A percentile compares a stretch with the other conserved stretches of the same genome.
Conservation (phyloP, 2,113 vertebrate species). For the Columba livia region DNA sequence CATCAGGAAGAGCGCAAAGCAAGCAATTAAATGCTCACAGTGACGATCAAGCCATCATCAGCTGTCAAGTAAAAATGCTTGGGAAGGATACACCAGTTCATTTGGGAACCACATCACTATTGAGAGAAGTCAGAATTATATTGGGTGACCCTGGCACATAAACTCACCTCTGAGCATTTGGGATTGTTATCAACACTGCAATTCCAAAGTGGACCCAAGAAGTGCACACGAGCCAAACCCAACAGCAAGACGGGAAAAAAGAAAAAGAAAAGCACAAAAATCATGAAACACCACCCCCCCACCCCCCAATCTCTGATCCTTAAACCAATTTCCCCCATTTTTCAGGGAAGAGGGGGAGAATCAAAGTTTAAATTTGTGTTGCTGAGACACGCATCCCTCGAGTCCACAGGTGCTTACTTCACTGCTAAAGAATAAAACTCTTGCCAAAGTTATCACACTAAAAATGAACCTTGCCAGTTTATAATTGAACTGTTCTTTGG, state of each 20-base stretch:
- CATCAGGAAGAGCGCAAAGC: neutral
- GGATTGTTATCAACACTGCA: neutral
- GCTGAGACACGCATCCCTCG: neutral
- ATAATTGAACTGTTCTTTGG: neutral
- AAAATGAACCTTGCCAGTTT: neutral
- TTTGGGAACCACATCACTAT: neutral
- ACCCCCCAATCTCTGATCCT: neutral
- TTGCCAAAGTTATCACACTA: neutral
- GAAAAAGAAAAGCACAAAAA: neutral
- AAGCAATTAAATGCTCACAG: neutral
- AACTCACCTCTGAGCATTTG: neutral
- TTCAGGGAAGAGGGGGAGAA: neutral
- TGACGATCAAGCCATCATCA: neutral
- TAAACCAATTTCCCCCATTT: rapidly evolving
- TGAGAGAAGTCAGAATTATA: neutral
- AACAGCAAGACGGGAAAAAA: neutral
- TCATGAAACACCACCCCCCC: neutral
- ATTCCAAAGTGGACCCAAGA: neutral
- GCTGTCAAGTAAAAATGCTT: neutral
- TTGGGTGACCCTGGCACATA: neutral
- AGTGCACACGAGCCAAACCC: neutral
- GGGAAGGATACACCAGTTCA: neutral
- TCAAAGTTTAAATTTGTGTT: neutral
- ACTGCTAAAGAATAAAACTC: neutral
- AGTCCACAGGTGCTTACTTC: neutral